Percentiles rank a stretch among this genome's conserved stretches.
phyloP scores from a whole-genome alignment of 1,140 invertebrate species.

The Bombus difficillimus region DNA sequence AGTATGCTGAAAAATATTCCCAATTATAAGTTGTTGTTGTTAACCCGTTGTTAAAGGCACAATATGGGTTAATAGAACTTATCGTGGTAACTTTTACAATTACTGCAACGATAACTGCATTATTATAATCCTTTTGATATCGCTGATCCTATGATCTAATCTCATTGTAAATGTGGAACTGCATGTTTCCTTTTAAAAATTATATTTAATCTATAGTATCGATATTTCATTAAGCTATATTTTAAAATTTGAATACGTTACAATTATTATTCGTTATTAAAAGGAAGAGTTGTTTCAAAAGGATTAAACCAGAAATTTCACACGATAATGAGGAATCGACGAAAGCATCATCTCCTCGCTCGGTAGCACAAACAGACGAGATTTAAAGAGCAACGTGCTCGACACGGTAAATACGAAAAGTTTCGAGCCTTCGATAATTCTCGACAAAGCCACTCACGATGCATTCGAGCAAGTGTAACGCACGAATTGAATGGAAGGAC shows the following conservation, averaged over 20 bases:
- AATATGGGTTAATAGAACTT: not conserved
- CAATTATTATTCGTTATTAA: not conserved
- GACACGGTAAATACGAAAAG: not conserved
- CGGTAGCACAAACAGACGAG: not conserved
- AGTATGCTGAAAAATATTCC: not conserved
- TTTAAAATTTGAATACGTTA: not conserved
- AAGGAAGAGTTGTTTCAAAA: not conserved
- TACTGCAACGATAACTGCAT: not conserved
- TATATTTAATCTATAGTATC: not conserved
- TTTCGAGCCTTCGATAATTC: not conserved
- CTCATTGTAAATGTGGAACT: not conserved
- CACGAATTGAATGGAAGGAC: not conserved
- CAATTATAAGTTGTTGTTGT: too few relatives aligned
- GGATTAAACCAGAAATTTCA: not conserved
- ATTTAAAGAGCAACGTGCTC: not conserved
- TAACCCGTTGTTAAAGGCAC: not conserved
- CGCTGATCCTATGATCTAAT: not conserved
- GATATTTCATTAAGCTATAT: too few relatives aligned
- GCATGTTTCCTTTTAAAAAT: not conserved
- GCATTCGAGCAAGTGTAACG: not conserved
- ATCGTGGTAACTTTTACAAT: too few relatives aligned
- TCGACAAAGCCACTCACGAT: conserved; percentile 1
- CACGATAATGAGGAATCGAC: not conserved
- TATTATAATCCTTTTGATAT: not conserved
- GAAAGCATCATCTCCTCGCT: not conserved